Conservation (phyloP, 2,797 vertebrate genomes). For the Cichlasoma orientale region DNA sequence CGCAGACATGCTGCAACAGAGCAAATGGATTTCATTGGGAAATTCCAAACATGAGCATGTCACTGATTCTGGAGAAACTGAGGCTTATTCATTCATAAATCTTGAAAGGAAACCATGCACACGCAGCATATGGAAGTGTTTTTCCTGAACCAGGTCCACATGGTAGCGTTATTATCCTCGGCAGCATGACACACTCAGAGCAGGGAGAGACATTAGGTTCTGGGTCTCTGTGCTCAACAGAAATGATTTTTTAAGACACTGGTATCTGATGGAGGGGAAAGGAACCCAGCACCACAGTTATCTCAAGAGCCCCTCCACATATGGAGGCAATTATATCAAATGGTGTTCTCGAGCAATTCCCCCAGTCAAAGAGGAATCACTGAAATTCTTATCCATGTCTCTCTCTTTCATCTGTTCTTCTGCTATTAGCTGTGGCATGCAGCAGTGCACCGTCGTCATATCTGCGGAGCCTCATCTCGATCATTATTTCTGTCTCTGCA, state of each 20-base stretch:
- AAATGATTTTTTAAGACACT: conserved; percentile 56
- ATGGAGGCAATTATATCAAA: conserved; percentile 76
- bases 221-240: conserved; percentile 45
- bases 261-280: conserved; percentile 65
- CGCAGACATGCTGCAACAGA: conserved; percentile 42
- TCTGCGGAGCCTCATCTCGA: conserved; percentile 32
- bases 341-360: conserved; percentile 68
- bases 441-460: conserved; percentile 26
- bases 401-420: conserved; percentile 21
- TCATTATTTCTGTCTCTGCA: conserved; percentile 62
- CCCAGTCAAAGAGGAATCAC: conserved; percentile 66
- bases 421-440: conserved; percentile 36
- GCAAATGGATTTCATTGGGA: conserved; percentile 60
- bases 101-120: conserved; percentile 69
- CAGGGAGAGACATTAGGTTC: conserved; percentile 39
- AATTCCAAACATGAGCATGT: conserved; percentile 64
- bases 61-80: conserved; percentile 49
- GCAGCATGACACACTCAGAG: conserved; percentile 56
- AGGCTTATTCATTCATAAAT: conserved; percentile 79
- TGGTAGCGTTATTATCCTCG: conserved; percentile 67
- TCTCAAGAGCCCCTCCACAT: conserved; percentile 67
- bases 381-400: conserved; percentile 55
- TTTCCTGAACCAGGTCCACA: conserved; percentile 73
- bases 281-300: conserved; percentile 32
- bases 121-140: conserved; percentile 76